phyloP scores from a whole-genome alignment of 2,113 vertebrate genomes.

The Okapia johnstoni region DNA sequence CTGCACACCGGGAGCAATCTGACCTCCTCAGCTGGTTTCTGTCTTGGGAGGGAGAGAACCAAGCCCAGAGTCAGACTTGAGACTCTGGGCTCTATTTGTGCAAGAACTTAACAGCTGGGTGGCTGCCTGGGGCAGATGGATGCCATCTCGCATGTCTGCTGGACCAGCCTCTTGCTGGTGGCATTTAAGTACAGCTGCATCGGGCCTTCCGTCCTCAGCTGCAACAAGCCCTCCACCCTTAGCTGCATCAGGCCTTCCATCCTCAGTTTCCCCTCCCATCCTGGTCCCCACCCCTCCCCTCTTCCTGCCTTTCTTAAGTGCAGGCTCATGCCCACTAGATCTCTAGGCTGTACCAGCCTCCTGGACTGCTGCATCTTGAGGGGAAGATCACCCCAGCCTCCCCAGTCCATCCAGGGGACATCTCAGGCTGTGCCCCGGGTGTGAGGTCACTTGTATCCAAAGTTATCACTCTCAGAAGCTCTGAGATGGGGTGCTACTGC shows the following conservation, averaged over 20 bases:
- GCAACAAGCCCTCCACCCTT: neutral
- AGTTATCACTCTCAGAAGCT: neutral
- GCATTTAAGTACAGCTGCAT: neutral
- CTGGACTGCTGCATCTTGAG: neutral
- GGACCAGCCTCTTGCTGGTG: neutral
- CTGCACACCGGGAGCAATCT: neutral
- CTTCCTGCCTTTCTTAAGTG: fast-evolving
- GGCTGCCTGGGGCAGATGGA: neutral
- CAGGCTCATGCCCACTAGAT: neutral
- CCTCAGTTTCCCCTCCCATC: neutral
- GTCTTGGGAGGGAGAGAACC: neutral
- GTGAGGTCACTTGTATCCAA: neutral
- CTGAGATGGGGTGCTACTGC: neutral
- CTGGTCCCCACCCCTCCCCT: fast-evolving
- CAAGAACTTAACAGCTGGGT: neutral
- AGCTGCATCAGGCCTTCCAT: neutral
- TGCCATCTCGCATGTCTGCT: fast-evolving
- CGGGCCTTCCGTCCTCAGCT: neutral
- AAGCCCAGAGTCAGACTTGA: neutral
- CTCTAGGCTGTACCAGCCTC: neutral
- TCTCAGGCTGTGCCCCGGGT: neutral
- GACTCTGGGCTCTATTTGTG: neutral
- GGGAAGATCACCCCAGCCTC: neutral
- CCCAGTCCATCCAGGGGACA: neutral
- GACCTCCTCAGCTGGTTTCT: neutral